Base-by-base conservation (phyloP, 1,140 invertebrate species). In the Plutomurus gul region DNA sequence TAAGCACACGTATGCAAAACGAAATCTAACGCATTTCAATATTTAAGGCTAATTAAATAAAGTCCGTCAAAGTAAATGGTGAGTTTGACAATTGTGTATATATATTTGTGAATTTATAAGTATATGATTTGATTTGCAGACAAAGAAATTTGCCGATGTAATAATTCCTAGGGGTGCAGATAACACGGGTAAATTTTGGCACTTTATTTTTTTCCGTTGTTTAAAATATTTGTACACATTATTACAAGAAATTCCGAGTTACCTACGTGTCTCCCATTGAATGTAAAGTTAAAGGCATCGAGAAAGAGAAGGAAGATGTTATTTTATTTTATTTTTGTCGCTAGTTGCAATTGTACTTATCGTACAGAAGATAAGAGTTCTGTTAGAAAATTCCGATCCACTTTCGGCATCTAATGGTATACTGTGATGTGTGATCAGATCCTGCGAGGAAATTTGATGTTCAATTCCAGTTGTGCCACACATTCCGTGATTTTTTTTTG, bases 91-190 rank as follows among this genome's bases (percentile, higher is more conserved):
- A n/a, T n/a, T n/a, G n/a, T n/a, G n/a, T n/a, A n/a, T n/a, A n/a
- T n/a, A n/a, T n/a, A n/a, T n/a, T n/a, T n/a, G n/a, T n/a, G n/a
- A 30, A 6, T 49, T 75, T 36, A 74, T 75, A 36, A 39, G 13
- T 39, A 39, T 39, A 13, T 71, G 6, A 70, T 84, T 84, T 81
- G 13, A 39, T 39, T 39, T 90, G 76, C 87, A 96, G 94, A 99
- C 98, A 0, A 99, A 99, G 88, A 99, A 99, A 87, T 99, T 98
- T 90, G 98, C 97, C 72, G 98, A 99, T 89, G 95, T 99, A 36
- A 99, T 99, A 82, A 99, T 99, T 87, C 98, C 98, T 11, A 89
- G 97, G 82, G 96, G 96, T 81, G 96, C 96, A 39, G 97, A 99
- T 86, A 99, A 99, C 86, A 92, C 91, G 88, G 95, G 96, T 97